A percentile compares a stretch with the other conserved stretches of the same genome.
Conservation (phyloP, 2,888 invertebrate species). For the Alcis repandata region DNA sequence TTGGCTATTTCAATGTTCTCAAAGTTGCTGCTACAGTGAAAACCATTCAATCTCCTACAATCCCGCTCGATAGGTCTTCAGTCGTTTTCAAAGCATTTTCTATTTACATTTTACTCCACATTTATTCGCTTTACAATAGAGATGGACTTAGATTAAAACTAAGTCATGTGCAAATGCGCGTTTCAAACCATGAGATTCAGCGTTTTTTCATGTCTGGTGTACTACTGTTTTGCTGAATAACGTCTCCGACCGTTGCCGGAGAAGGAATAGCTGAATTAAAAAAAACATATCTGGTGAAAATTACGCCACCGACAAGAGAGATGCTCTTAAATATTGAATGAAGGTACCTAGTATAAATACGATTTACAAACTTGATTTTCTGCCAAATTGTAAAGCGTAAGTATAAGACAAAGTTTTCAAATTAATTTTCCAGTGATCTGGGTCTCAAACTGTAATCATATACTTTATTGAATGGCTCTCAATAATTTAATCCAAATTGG, state of each 20-base stretch:
- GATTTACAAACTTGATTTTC: no score
- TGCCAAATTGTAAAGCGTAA: neutral
- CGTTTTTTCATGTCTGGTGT: slow-evolving; percentile 38
- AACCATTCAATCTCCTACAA: slow-evolving; percentile 11
- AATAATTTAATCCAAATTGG: no score
- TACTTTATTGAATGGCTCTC: no score
- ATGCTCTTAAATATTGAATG: no score
- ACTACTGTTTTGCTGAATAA: neutral
- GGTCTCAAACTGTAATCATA: no score
- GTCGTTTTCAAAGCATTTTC: slow-evolving; percentile 14
- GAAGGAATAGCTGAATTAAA: no score
- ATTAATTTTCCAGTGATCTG: no score
- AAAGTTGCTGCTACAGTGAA: slow-evolving; percentile 2
- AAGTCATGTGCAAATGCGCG: slow-evolving; percentile 58
- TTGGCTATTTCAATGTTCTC: neutral
- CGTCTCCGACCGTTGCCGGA: no score
- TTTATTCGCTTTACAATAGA: slow-evolving; percentile 43
- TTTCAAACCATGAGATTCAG: slow-evolving; percentile 53
- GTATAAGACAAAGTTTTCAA: no score
- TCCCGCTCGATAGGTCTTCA: slow-evolving; percentile 3
- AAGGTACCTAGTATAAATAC: no score
- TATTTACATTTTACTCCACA: slow-evolving; percentile 19
- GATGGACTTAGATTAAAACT: slow-evolving; percentile 68
- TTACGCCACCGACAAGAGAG: no score
- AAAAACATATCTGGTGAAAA: no score